Conservation (phyloP, 2,888 invertebrate genomes). For the Empis stercorea region DNA sequence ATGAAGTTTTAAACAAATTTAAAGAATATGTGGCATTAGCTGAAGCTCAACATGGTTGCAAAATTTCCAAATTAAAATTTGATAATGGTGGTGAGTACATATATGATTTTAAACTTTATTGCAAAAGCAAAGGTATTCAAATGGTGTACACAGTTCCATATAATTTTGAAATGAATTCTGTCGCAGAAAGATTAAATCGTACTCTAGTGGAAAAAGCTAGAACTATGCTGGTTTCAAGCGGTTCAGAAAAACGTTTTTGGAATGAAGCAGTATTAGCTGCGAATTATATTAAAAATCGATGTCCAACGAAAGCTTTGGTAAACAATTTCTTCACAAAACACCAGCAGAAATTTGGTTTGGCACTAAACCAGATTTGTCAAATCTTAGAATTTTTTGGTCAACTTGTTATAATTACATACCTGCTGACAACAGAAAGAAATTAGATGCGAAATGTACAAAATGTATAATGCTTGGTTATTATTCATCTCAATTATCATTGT, state of each 20-base stretch:
- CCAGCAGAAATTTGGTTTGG: slow-evolving; percentile 3
- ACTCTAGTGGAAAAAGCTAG: slow-evolving; percentile 14
- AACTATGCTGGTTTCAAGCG: slow-evolving; percentile 16
- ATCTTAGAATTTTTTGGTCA: slow-evolving; percentile 7
- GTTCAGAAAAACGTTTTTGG: slow-evolving; percentile 1
- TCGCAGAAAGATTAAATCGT: slow-evolving; percentile 16
- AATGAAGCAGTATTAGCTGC: slow-evolving; percentile 3
- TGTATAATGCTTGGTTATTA: too few species aligned
- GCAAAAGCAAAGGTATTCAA: slow-evolving; percentile 18
- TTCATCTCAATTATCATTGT: too few species aligned
- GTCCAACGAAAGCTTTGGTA: not conserved
- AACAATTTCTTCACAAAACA: slow-evolving; percentile 7
- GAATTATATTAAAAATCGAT: slow-evolving; percentile 2
- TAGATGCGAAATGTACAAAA: too few species aligned
- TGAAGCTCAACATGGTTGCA: slow-evolving; percentile 4
- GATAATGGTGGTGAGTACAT: slow-evolving; percentile 18
- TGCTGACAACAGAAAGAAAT: slow-evolving; percentile 9
- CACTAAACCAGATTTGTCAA: not conserved
- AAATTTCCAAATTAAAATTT: slow-evolving; percentile 6
- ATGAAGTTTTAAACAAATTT: slow-evolving; percentile 7
- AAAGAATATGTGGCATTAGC: slow-evolving; percentile 4
- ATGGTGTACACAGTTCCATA: slow-evolving; percentile 13
- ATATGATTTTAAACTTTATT: slow-evolving; percentile 11
- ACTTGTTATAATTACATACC: slow-evolving; percentile 11
- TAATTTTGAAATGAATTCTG: slow-evolving; percentile 18